Percentiles rank a stretch among this genome's conserved stretches.
Conservation (phyloP, 1,140 invertebrate genomes). For the Trachymyrmex septentrionalis region DNA sequence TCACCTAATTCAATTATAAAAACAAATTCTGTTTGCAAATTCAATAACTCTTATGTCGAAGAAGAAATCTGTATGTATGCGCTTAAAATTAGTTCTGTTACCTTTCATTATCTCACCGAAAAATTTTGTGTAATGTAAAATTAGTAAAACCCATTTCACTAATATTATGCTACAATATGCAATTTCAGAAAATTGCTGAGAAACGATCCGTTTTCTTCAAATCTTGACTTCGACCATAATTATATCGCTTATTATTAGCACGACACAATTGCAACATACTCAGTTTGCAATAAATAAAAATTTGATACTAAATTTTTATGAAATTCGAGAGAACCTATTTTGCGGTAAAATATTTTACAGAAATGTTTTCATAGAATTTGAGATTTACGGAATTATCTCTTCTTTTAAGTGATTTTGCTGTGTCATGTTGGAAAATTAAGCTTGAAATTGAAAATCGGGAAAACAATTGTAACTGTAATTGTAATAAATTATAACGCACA, state of each 20-base stretch:
- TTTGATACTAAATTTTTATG: neutral
- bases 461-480: constrained; percentile 3
- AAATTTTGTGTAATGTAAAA: neutral
- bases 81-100: constrained; percentile 16
- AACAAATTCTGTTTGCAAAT: constrained; percentile 13
- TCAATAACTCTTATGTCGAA: constrained; percentile 13
- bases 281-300: neutral
- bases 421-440: neutral
- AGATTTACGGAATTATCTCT: neutral
- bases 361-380: neutral
- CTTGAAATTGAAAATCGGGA: neutral
- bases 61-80: neutral
- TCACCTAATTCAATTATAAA: neutral
- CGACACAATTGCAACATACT: too few relatives aligned
- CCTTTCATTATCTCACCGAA: neutral
- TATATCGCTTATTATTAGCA: too few relatives aligned
- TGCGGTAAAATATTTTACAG: too few relatives aligned
- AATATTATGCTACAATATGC: neutral
- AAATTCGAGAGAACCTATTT: neutral
- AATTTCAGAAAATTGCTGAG: constrained; percentile 11
- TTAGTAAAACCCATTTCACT: neutral
- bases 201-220: neutral
- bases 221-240: neutral
- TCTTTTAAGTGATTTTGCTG: neutral
- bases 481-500: neutral